Evolutionary conservation across 2,113 vertebrate genomes (phyloP).

Genomic region (Cryptomyrus ogoouensis): DNA sequence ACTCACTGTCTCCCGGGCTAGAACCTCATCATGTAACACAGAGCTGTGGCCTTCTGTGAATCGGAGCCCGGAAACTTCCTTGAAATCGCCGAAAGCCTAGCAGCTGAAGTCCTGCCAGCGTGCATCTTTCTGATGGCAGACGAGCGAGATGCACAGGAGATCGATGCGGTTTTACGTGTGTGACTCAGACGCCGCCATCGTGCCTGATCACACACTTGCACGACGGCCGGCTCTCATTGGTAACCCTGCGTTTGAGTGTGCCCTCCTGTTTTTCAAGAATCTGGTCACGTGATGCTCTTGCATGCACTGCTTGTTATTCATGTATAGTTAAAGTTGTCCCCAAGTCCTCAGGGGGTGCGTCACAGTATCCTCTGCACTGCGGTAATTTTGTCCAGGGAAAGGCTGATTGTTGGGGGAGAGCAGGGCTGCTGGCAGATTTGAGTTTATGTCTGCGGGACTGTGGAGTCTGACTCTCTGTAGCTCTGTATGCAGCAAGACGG

Average conservation of each 20-base stretch:
- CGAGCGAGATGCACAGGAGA: background rate
- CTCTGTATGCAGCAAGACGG: background rate
- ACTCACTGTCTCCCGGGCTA: background rate
- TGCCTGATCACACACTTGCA: background rate
- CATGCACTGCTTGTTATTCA: background rate
- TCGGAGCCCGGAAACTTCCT: background rate
- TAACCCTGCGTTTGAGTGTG: background rate
- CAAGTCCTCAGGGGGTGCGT: background rate
- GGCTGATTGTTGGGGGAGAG: background rate
- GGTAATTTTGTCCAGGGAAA: background rate
- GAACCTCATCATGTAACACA: background rate
- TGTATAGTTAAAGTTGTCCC: background rate
- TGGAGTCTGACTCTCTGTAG: background rate
- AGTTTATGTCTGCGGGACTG: background rate
- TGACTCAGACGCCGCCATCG: background rate
- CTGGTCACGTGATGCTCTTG: background rate
- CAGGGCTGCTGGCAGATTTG: background rate
- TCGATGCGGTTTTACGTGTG: background rate
- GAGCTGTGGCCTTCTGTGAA: background rate
- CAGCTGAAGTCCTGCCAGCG: background rate
- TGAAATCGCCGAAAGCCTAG: background rate
- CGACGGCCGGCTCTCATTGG: background rate
- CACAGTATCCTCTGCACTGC: background rate
- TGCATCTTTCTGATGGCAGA: background rate
- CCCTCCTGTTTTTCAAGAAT: background rate